Evolutionary conservation across 2,797 vertebrate genomes (phyloP).

Genomic region (Rachycentron canadum): DNA sequence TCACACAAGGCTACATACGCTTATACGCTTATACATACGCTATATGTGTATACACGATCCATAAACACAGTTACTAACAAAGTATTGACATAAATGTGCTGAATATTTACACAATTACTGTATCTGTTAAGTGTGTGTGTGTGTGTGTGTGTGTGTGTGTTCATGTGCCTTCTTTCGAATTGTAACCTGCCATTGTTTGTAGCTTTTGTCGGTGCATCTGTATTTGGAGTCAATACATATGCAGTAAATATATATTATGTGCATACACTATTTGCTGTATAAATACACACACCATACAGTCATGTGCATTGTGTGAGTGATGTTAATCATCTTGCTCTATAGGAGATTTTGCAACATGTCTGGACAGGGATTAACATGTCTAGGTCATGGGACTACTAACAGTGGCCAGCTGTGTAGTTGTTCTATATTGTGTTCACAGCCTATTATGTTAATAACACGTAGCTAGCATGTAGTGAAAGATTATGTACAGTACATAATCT

Average conservation of each 20-base stretch:
- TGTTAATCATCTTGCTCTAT: slow-evolving; percentile 69
- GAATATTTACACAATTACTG: too few relatives aligned
- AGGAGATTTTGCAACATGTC: slow-evolving; percentile 74
- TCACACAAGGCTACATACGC: slow-evolving; percentile 4
- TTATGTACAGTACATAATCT: slow-evolving; percentile 10
- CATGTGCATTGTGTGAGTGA: not conserved
- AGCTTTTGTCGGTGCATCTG: not conserved
- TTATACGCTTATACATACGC: not conserved
- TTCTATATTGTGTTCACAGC: slow-evolving; percentile 36
- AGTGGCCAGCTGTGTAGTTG: slow-evolving; percentile 72
- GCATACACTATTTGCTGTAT: not conserved
- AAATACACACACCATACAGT: not conserved
- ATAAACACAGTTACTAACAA: slow-evolving; percentile 27
- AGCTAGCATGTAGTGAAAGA: slow-evolving; percentile 17
- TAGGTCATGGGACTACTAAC: slow-evolving; percentile 79
- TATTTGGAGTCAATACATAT: not conserved
- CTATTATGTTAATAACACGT: slow-evolving; percentile 37
- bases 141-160: not conserved
- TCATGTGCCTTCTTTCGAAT: slow-evolving; percentile 1
- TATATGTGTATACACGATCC: slow-evolving; percentile 21
- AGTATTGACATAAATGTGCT: slow-evolving; percentile 18
- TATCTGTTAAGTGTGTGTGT: not conserved
- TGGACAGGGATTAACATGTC: slow-evolving; percentile 82
- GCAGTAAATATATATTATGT: not conserved
- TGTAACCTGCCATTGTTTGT: not conserved